Conservation (phyloP, 2,888 invertebrate species). For the Drosophila neotestacea region DNA sequence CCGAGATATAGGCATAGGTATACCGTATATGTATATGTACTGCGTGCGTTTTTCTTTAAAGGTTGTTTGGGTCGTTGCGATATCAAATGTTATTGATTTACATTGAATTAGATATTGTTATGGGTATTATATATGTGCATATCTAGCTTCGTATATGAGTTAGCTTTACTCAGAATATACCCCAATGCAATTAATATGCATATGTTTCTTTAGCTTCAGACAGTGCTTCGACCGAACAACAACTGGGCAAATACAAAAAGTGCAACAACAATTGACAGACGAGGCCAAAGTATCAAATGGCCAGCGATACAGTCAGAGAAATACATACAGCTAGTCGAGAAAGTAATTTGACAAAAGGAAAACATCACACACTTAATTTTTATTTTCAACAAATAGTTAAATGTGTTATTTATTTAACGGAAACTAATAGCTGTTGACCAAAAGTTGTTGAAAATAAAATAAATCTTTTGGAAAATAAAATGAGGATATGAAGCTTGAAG, state of each 20-base stretch:
- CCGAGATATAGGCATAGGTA: slow-evolving; percentile 12
- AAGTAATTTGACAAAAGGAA: too few relatives aligned
- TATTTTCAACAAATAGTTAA: too few relatives aligned
- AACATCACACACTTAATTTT: too few relatives aligned
- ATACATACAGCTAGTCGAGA: neutral
- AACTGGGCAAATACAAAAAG: slow-evolving; percentile 68
- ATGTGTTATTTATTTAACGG: too few relatives aligned
- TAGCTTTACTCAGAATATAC: slow-evolving; percentile 63
- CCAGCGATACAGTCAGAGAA: slow-evolving; percentile 65
- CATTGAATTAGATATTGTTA: slow-evolving; percentile 43
- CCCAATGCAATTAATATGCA: slow-evolving; percentile 69
- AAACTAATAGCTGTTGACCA: too few relatives aligned
- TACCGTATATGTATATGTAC: slow-evolving; percentile 11
- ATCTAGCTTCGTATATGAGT: slow-evolving; percentile 6
- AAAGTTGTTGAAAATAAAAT: too few relatives aligned
- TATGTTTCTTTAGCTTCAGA: slow-evolving; percentile 54
- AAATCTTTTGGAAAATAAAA: too few relatives aligned
- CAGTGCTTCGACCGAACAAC: slow-evolving; percentile 56
- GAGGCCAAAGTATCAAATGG: slow-evolving; percentile 81
- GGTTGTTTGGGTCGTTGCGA: slow-evolving; percentile 68
- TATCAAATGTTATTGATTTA: slow-evolving; percentile 62
- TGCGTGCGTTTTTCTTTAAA: slow-evolving; percentile 41
- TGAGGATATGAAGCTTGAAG: too few relatives aligned
- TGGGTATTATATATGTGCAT: slow-evolving; percentile 10
- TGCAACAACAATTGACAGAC: slow-evolving; percentile 65